These are phyloP conservation scores for Brachypalpus laphriformis DNA, from an alignment of 2,888 invertebrate genomes.

Conservation along the genomic window DNA sequence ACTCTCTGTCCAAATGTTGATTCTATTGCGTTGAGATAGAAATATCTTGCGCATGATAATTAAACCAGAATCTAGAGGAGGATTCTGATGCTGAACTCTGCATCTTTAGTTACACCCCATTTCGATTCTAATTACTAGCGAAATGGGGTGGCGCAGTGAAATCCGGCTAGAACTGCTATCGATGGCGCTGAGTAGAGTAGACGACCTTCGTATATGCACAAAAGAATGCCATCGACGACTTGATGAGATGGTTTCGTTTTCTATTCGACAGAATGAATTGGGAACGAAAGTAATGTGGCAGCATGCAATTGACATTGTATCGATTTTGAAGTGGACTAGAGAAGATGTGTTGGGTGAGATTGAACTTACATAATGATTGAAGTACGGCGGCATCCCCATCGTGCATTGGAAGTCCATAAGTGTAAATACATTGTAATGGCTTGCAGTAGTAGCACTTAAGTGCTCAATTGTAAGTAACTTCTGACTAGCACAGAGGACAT, in stretches of 20 bases:
- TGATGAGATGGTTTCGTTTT: constrained; percentile 9
- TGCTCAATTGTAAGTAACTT: background rate
- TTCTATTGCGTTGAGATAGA: constrained; percentile 20
- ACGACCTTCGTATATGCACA: constrained; percentile 6
- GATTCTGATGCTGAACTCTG: constrained; percentile 28
- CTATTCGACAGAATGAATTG: constrained; percentile 5
- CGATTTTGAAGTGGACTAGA: constrained; percentile 24
- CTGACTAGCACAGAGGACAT: background rate
- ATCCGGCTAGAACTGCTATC: background rate
- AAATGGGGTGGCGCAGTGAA: background rate
- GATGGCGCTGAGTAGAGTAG: background rate
- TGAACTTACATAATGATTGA: background rate
- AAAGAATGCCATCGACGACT: background rate
- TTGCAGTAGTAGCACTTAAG: constrained; percentile 2
- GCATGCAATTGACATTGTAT: constrained; percentile 18
- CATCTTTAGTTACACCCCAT: constrained; percentile 31
- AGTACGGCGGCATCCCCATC: background rate
- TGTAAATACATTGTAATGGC: background rate
- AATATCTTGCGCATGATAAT: constrained; percentile 30
- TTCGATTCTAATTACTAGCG: constrained; percentile 24
- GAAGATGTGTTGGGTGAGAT: too few relatives aligned
- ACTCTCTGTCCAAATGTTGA: constrained; percentile 14
- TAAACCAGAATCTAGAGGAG: constrained; percentile 31
- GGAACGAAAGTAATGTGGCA: constrained; percentile 16
- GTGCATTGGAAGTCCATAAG: background rate